Conservation (phyloP, 2,113 vertebrate genomes). For the Tringa solitaria region DNA sequence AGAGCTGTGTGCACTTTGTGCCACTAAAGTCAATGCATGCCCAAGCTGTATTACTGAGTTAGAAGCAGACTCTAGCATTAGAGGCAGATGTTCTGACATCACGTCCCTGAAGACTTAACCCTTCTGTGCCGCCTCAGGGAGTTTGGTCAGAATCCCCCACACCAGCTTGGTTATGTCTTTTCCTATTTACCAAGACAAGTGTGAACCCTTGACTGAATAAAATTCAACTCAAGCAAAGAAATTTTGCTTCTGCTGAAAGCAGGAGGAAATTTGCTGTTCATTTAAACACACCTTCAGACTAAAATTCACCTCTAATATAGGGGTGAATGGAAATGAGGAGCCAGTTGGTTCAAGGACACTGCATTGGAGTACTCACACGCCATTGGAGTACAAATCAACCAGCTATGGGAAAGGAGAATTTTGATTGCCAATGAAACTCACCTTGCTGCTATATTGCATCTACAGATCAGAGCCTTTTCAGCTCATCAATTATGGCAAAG, state of each 20-base stretch:
- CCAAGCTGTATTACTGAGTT: not conserved
- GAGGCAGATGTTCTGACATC: not conserved
- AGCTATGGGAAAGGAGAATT: not conserved
- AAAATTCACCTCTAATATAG: not conserved
- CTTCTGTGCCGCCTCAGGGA: not conserved
- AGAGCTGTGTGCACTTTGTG: rapidly evolving
- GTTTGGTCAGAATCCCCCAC: not conserved
- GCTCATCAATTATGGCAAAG: rapidly evolving
- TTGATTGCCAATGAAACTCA: not conserved
- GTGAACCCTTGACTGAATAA: not conserved
- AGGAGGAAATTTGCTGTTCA: not conserved
- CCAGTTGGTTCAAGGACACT: not conserved
- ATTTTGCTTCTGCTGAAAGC: not conserved
- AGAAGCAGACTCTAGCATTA: not conserved
- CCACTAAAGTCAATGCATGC: not conserved
- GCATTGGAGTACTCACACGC: no score
- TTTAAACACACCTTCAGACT: not conserved
- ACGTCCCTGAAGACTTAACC: not conserved
- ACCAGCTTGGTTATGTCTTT: constrained; percentile 1
- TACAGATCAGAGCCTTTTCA: not conserved
- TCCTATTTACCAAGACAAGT: constrained; percentile 13
- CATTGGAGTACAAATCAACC: not conserved
- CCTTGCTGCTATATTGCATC: not conserved
- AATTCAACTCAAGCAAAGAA: not conserved
- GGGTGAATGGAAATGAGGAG: not conserved